Percentiles rank a stretch among this genome's conserved stretches.
These are phyloP conservation scores for Oncorhynchus mykiss DNA, from an alignment of 2,113 vertebrate genomes.

Conservation along the genomic window DNA sequence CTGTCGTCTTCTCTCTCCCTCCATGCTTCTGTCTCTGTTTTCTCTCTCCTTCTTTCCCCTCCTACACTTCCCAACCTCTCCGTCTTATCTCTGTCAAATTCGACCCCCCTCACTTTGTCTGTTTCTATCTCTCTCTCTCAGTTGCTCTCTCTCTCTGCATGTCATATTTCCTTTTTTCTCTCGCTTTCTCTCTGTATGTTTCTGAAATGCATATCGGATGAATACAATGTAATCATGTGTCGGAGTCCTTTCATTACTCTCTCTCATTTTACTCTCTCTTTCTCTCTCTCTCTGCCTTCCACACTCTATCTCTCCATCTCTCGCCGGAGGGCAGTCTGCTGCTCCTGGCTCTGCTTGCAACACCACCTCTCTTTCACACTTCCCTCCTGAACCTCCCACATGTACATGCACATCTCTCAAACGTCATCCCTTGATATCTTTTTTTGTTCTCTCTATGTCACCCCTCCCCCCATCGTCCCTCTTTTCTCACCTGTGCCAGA, in stretches of 20 bases:
- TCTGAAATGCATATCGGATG: no score
- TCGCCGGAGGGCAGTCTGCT: no score
- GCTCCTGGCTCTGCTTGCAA: constrained; percentile 1
- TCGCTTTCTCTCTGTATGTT: no score
- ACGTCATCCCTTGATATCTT: constrained; percentile 21
- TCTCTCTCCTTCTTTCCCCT: not conserved
- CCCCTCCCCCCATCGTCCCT: constrained; percentile 10
- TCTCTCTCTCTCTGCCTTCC: no score
- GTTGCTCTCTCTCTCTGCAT: no score
- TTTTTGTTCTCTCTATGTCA: not conserved
- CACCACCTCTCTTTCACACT: not conserved
- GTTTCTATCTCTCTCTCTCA: no score
- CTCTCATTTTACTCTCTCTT: no score
- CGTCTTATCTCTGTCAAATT: not conserved
- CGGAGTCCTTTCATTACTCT: no score
- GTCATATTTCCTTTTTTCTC: no score
- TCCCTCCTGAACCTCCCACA: not conserved
- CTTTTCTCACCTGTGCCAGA: not conserved
- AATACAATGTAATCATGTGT: no score
- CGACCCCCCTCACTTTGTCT: not conserved
- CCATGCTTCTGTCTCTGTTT: not conserved
- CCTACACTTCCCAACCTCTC: not conserved
- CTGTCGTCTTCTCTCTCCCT: not conserved
- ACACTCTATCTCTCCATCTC: no score
- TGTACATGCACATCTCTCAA: constrained; percentile 28